Evolutionary conservation across 2,113 vertebrate species (phyloP).

Genomic region (Puma concolor): DNA sequence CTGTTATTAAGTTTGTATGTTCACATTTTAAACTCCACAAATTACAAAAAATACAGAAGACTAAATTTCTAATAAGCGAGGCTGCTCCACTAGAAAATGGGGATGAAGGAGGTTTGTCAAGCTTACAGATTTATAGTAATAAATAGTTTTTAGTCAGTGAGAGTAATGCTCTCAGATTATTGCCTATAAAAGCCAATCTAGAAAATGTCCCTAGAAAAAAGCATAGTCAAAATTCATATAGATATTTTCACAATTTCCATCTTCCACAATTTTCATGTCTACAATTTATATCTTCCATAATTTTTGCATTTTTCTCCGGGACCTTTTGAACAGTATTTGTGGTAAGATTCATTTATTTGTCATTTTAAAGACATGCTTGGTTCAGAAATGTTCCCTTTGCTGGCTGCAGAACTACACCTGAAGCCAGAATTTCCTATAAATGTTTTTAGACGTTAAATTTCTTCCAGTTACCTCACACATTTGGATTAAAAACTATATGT

Average conservation of each 20-base stretch:
- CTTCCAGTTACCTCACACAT: not conserved
- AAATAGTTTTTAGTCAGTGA: not conserved
- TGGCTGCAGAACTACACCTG: not conserved
- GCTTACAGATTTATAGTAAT: not conserved
- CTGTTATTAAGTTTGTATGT: not conserved
- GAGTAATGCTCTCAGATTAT: not conserved
- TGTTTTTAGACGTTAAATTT: not conserved
- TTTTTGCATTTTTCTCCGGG: not conserved
- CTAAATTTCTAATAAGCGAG: not conserved
- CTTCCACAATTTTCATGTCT: not conserved
- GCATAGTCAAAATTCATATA: not conserved
- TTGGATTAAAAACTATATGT: not conserved
- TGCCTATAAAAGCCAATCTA: not conserved
- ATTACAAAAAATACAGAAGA: not conserved
- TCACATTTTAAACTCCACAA: not conserved
- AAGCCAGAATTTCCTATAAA: conserved; percentile 5
- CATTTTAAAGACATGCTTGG: not conserved
- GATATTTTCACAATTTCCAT: not conserved
- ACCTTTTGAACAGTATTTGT: not conserved
- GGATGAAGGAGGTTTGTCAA: not conserved
- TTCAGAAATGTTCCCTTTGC: not conserved
- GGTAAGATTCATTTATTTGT: not conserved
- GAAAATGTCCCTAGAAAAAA: not conserved
- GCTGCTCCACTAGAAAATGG: not conserved
- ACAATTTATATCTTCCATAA: not conserved